A percentile compares a stretch with the other conserved stretches of the same genome.
These are phyloP conservation scores for Pomatostomus ruficeps DNA, from an alignment of 2,113 vertebrate genomes.

Conservation along the genomic window DNA sequence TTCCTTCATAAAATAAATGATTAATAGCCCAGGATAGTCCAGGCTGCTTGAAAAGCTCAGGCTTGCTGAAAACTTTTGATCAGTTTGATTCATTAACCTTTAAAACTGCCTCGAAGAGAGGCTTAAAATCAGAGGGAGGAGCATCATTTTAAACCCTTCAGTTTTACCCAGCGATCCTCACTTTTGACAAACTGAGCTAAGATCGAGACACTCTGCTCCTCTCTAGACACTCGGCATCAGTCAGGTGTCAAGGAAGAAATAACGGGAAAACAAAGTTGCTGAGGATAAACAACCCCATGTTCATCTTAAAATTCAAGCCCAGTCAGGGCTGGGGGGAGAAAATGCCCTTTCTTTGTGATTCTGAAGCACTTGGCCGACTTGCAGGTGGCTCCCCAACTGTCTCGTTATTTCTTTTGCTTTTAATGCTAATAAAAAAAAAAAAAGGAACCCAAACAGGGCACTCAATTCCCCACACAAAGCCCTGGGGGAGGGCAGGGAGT, in stretches of 20 bases:
- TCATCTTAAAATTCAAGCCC: slow-evolving; percentile 1
- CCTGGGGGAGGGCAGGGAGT: slow-evolving; percentile 40
- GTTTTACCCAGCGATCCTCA: not conserved
- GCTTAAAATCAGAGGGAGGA: not conserved
- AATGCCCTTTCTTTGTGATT: not conserved
- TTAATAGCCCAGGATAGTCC: slow-evolving; percentile 24
- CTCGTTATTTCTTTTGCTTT: slow-evolving; percentile 36
- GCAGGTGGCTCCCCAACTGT: slow-evolving; percentile 62
- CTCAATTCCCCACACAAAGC: slow-evolving; percentile 46
- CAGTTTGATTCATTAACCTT: slow-evolving; percentile 32
- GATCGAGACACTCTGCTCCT: not conserved
- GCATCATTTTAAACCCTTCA: not conserved
- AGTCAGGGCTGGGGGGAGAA: not conserved
- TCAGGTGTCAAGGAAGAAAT: not conserved
- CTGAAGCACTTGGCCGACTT: not conserved
- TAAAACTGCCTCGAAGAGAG: not conserved
- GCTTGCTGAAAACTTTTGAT: slow-evolving; percentile 38
- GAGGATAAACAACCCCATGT: not conserved
- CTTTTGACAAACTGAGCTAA: not conserved
- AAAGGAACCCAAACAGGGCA: slow-evolving; percentile 27
- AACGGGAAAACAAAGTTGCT: not conserved
- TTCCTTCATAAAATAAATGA: slow-evolving; percentile 54
- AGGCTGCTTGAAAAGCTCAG: not conserved
- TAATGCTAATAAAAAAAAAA: slow-evolving; percentile 58
- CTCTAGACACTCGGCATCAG: not conserved